Evolutionary conservation across 2,797 vertebrate genomes (phyloP), one percentile per base, ranked within the genome.

Genomic region (Oreortyx pictus): DNA sequence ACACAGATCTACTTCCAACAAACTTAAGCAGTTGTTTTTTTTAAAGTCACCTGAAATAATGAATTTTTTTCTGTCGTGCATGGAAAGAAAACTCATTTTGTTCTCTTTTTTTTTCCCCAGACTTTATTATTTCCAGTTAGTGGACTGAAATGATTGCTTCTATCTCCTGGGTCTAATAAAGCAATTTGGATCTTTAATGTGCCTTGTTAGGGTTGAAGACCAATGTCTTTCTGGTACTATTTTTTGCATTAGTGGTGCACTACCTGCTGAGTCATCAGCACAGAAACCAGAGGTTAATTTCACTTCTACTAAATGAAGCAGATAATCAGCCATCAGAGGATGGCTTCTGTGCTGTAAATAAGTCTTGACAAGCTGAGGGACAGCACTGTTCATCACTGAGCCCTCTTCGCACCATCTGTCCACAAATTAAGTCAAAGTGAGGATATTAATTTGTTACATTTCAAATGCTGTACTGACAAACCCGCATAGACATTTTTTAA

Each of bases 381-480:
- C 68, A 96, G 86, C 90, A 61, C 87, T 83, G 70, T 82, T 86
- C 72, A 95, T 96, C 94, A 91, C 65, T 96, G 88, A 93, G 95
- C 93, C 86, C 92, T 94, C 71, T 92, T 97, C 91, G 97, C 77
- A 95, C 97, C 97, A 97, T 97, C 96, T 97, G 97, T 96, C 96
- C 82, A 86, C 91, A 98, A 97, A 98, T 98, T 98, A 98, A 98
- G 97, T 98, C 95, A 98, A 97, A 98, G 97, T 97, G 97, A 97
- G 91, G 90, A 76, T 97, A 98, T 98, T 97, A 98, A 97, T 97
- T 98, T 97, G 96, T 97, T 97, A 96, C 94, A 96, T 97, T 98
- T 97, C 96, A 96, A 97, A 97, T 97, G 95, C 97, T 96, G 96
- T 96, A 95, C 76, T 82, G 96, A 97, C 96, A 97, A 97, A 90